These are phyloP conservation scores for Salminus brasiliensis DNA, from an alignment of 2,113 vertebrate genomes.

Conservation along the genomic window DNA sequence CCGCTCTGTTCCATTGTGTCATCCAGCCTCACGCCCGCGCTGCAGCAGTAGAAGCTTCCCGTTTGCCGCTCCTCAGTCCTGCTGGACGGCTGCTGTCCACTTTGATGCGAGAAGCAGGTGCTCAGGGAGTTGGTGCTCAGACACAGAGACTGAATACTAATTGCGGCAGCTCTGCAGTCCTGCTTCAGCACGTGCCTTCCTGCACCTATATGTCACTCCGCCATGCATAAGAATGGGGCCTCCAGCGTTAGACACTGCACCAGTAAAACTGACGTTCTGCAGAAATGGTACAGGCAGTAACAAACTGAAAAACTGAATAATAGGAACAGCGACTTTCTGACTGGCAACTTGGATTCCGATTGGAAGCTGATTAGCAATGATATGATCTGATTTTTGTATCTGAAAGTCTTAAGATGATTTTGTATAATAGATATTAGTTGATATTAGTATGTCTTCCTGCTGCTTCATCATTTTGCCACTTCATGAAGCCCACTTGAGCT, in stretches of 20 bases:
- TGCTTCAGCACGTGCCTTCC: constrained; percentile 8
- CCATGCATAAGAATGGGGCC: not conserved
- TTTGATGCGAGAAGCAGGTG: constrained; percentile 24
- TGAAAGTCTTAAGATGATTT: too few relatives aligned
- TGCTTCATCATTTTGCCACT: too few relatives aligned
- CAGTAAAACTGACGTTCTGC: not conserved
- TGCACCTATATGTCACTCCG: not conserved
- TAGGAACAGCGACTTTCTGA: too few relatives aligned
- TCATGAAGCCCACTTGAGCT: too few relatives aligned
- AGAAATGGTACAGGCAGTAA: not conserved
- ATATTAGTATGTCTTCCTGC: too few relatives aligned
- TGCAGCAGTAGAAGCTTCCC: constrained; percentile 33
- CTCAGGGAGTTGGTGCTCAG: constrained; percentile 1
- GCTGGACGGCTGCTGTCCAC: constrained; percentile 1
- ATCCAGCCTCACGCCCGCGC: constrained; percentile 2
- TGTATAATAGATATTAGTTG: too few relatives aligned
- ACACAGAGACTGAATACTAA: constrained; percentile 39
- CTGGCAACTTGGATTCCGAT: too few relatives aligned
- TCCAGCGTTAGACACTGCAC: too few relatives aligned
- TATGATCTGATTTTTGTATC: too few relatives aligned
- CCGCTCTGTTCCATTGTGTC: not conserved
- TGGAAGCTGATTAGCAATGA: too few relatives aligned
- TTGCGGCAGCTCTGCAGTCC: constrained; percentile 24
- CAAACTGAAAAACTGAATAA: too few relatives aligned
- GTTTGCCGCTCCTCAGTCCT: not conserved